These are phyloP conservation scores for Trachelus tabidus DNA, from an alignment of 2,888 invertebrate species.

Conservation along the genomic window DNA sequence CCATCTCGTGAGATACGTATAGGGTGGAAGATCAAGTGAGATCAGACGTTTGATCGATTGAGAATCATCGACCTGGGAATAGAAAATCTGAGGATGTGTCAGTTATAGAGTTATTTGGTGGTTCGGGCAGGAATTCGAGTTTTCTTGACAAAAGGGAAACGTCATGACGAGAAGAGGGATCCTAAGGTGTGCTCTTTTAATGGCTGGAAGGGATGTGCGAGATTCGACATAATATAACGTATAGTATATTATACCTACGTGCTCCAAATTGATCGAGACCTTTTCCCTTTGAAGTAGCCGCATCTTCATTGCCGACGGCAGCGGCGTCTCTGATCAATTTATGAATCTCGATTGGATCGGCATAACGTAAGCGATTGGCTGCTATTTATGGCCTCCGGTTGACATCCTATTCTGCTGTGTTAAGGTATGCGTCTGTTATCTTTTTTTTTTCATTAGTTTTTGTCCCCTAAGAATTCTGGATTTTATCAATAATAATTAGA, in stretches of 20 bases:
- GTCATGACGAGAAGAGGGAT: background rate
- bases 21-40: background rate
- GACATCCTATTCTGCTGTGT: background rate
- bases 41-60: background rate
- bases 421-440: background rate
- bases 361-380: background rate
- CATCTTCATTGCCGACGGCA: background rate
- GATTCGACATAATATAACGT: background rate
- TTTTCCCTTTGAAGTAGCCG: background rate
- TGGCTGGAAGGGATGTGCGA: background rate
- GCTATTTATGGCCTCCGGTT: too few relatives aligned
- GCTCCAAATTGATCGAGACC: background rate
- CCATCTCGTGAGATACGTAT: too few relatives aligned
- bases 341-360: background rate
- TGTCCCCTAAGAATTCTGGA: background rate
- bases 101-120: background rate
- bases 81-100: background rate
- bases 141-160: background rate
- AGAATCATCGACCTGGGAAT: background rate
- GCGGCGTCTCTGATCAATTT: background rate
- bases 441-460: background rate
- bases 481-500: background rate
- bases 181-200: background rate
- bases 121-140: background rate
- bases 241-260: background rate